A percentile compares a stretch with the other conserved stretches of the same genome.
These are phyloP conservation scores for Pantherophis alleghaniensis DNA, from an alignment of 2,797 vertebrate species.

Conservation along the genomic window DNA sequence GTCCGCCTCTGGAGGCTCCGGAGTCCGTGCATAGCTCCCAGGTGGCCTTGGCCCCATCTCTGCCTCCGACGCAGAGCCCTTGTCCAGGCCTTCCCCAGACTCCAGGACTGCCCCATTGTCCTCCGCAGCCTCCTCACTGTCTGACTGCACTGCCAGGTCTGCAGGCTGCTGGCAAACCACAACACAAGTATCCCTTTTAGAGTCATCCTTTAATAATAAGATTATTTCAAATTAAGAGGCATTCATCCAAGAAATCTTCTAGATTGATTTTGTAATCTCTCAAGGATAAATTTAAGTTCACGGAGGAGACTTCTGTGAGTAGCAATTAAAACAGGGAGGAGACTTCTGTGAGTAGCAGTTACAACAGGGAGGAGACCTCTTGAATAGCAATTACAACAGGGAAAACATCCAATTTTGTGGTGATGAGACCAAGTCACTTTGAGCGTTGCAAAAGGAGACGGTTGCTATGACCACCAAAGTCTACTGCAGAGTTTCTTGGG, in stretches of 20 bases:
- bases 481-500: background rate
- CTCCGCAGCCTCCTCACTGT: too few species aligned
- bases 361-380: background rate
- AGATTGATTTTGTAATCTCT: background rate
- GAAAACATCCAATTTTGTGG: background rate
- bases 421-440: background rate
- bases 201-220: background rate
- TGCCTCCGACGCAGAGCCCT: too few species aligned
- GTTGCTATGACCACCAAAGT: background rate
- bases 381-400: background rate
- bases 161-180: too few species aligned
- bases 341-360: background rate
- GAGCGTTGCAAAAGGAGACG: background rate
- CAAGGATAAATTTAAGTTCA: background rate
- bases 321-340: background rate
- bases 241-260: background rate
- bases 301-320: background rate
- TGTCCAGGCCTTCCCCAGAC: too few species aligned
- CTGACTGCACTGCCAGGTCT: too few species aligned
- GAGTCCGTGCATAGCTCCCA: too few species aligned
- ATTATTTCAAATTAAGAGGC: background rate
- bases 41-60: too few species aligned
- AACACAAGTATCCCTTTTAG: background rate
- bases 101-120: too few species aligned
- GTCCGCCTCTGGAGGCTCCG: too few species aligned